Evolutionary conservation across 2,113 vertebrate genomes (phyloP).

Genomic region (Sula dactylatra): DNA sequence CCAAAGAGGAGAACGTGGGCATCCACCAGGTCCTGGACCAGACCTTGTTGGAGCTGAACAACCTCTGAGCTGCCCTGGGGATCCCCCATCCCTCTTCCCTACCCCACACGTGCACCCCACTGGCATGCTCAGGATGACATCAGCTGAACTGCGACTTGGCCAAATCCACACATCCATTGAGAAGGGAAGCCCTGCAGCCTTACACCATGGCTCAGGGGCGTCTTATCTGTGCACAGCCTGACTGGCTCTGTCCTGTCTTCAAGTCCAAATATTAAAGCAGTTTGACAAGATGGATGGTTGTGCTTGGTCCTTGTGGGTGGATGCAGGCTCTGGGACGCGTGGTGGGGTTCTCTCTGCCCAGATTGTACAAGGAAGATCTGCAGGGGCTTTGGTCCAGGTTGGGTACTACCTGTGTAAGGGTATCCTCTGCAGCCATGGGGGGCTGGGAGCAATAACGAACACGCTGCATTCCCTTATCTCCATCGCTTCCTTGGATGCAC

Average conservation of each 20-base stretch:
- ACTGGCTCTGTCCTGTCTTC: constrained; percentile 25
- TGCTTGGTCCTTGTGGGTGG: background rate
- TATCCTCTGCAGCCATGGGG: background rate
- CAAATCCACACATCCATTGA: constrained; percentile 14
- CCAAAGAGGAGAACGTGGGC: constrained; percentile 96
- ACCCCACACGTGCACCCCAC: constrained; percentile 20
- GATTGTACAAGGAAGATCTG: background rate
- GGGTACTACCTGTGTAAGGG: background rate
- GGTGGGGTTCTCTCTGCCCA: background rate
- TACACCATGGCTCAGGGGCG: background rate
- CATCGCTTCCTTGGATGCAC: background rate
- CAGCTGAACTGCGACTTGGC: constrained; percentile 28
- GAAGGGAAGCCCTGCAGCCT: constrained; percentile 37
- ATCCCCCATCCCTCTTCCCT: background rate
- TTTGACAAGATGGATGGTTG: constrained; percentile 1
- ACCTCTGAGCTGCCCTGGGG: constrained; percentile 79
- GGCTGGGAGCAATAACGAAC: fast-evolving
- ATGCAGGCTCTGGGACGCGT: background rate
- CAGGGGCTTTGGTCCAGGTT: background rate
- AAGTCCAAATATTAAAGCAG: constrained; percentile 64
- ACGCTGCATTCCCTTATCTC: fast-evolving
- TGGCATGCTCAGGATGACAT: constrained; percentile 13
- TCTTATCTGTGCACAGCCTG: constrained; percentile 50
- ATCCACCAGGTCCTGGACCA: constrained; percentile 97
- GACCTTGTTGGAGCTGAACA: constrained; percentile 96